Evolutionary conservation across 2,797 vertebrate genomes (phyloP).

Genomic region (Syngnathus acus): DNA sequence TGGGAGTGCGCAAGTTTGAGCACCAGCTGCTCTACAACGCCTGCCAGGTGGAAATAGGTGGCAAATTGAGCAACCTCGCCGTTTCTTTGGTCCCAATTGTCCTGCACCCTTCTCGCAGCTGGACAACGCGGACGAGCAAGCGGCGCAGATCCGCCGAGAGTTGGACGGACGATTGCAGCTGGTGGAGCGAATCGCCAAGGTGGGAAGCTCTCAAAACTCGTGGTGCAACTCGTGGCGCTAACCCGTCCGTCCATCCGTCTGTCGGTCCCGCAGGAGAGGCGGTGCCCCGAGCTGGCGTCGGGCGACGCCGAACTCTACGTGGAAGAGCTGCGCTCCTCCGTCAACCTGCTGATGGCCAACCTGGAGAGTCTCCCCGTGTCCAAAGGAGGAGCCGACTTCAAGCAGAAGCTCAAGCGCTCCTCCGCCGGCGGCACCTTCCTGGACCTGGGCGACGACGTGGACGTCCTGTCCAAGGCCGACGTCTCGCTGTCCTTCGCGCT

Average conservation of each 20-base stretch:
- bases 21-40: conserved; percentile 97
- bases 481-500: conserved; percentile 88
- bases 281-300: conserved; percentile 76
- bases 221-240: no score
- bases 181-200: conserved; percentile 85
- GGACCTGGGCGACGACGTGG: conserved; percentile 90
- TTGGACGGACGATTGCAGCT: conserved; percentile 86
- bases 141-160: conserved; percentile 94
- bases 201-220: conserved; percentile 43
- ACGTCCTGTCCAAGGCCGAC: conserved; percentile 87
- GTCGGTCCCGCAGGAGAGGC: conserved; percentile 74
- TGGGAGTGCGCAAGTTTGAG: conserved; percentile 93
- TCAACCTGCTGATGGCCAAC: conserved; percentile 95
- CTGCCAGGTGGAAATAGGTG: conserved; percentile 79
- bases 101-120: conserved; percentile 59
- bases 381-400: conserved; percentile 89
- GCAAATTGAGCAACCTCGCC: no score
- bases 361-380: conserved; percentile 95
- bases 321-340: conserved; percentile 87
- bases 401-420: conserved; percentile 88
- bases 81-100: not conserved
- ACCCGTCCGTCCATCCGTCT: no score
- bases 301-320: conserved; percentile 83
- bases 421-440: conserved; percentile 87
- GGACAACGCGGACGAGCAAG: conserved; percentile 95